Percentiles rank a stretch among this genome's conserved stretches.
These are phyloP conservation scores for Triops cancriformis DNA, from an alignment of 1,140 invertebrate genomes.

Conservation along the genomic window DNA sequence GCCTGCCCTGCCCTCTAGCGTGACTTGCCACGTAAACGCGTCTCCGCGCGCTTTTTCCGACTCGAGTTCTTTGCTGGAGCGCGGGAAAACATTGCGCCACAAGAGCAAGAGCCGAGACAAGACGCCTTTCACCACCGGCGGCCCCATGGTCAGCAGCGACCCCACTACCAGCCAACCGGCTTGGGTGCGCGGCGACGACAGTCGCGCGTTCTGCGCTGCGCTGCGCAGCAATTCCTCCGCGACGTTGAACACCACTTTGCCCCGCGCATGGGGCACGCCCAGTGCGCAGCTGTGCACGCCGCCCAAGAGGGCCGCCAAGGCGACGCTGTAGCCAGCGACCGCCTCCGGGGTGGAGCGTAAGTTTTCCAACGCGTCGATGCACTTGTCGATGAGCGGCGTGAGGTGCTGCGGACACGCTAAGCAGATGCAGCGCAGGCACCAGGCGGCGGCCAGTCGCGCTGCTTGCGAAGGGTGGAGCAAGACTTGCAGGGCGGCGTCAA, in stretches of 20 bases:
- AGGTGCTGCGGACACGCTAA: constrained; percentile 87
- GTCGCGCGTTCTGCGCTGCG: constrained; percentile 90
- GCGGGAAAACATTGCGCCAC: constrained; percentile 96
- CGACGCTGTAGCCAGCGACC: constrained; percentile 86
- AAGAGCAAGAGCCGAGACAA: constrained; percentile 85
- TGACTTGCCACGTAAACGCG: constrained; percentile 97
- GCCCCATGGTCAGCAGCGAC: constrained; percentile 88
- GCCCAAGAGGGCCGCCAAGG: constrained; percentile 84
- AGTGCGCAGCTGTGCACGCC: constrained; percentile 82
- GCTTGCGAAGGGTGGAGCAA: constrained; percentile 87
- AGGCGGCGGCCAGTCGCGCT: constrained; percentile 82
- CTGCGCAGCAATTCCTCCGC: constrained; percentile 93
- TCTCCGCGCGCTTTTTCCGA: constrained; percentile 95
- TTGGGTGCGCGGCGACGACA: constrained; percentile 89
- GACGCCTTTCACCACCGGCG: constrained; percentile 77
- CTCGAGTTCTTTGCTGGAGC: constrained; percentile 90
- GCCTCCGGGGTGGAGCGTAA: constrained; percentile 86
- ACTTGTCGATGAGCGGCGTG: constrained; percentile 82
- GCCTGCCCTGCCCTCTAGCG: constrained; percentile 89
- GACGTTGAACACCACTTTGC: constrained; percentile 92
- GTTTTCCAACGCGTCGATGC: constrained; percentile 75
- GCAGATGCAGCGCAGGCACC: constrained; percentile 86
- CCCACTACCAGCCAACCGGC: constrained; percentile 96
- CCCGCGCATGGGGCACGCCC: constrained; percentile 91
- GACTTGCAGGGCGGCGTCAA: constrained; percentile 63